These are phyloP conservation scores for Oscheius myriophilus DNA, from an alignment of 2,888 invertebrate species.

Conservation along the genomic window DNA sequence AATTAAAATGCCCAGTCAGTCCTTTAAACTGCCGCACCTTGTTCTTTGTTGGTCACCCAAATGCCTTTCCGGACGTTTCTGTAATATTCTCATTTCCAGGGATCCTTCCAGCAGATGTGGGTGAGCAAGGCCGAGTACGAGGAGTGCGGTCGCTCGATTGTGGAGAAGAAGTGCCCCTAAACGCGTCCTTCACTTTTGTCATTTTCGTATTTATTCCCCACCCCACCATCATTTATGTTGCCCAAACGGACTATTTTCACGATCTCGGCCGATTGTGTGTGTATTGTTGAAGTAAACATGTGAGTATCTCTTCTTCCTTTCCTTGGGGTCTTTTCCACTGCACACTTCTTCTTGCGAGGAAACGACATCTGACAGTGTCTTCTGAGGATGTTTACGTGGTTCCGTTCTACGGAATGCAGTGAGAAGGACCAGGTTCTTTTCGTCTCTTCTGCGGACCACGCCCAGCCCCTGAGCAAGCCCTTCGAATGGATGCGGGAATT, in stretches of 20 bases:
- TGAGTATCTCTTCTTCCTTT: not conserved
- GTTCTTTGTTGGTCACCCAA: too few relatives aligned
- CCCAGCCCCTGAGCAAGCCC: slow-evolving; percentile 32
- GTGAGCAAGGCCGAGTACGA: slow-evolving; percentile 99
- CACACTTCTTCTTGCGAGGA: slow-evolving; percentile 2
- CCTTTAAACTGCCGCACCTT: too few relatives aligned
- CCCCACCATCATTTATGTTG: not conserved
- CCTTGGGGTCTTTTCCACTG: not conserved
- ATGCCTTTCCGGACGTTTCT: too few relatives aligned
- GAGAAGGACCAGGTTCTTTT: slow-evolving; percentile 37
- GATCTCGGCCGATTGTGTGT: not conserved
- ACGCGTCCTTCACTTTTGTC: not conserved
- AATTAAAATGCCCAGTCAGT: too few relatives aligned
- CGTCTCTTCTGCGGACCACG: slow-evolving; percentile 34
- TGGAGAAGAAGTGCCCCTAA: slow-evolving; percentile 86
- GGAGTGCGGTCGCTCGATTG: slow-evolving; percentile 93
- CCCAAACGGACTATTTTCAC: too few relatives aligned
- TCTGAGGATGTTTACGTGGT: slow-evolving; percentile 14
- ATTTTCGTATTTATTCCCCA: slow-evolving; percentile 11
- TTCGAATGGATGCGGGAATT: slow-evolving; percentile 31
- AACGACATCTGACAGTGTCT: slow-evolving; percentile 10
- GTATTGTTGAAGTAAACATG: slow-evolving; percentile 14
- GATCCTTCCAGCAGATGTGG: slow-evolving; percentile 99
- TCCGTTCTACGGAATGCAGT: slow-evolving; percentile 21
- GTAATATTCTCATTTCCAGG: slow-evolving; percentile 75